Conservation (phyloP, 2,888 invertebrate genomes). For the Junonia oenone region DNA sequence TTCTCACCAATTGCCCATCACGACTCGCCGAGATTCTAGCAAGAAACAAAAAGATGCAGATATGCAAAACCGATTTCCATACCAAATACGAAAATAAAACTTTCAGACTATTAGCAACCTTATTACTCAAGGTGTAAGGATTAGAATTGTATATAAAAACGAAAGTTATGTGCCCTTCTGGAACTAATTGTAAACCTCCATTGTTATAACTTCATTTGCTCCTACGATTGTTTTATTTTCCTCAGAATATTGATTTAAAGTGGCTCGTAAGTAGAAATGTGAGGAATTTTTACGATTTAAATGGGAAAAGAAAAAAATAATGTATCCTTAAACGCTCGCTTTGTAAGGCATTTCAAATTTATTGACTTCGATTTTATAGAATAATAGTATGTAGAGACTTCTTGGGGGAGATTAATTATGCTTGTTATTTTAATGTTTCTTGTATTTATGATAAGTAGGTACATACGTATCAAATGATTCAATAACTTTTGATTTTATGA, state of each 20-base stretch:
- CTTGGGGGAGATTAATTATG: slow-evolving; percentile 1
- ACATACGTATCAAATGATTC: too few relatives aligned
- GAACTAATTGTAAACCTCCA: slow-evolving; percentile 34
- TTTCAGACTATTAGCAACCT: background rate
- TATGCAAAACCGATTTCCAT: slow-evolving; percentile 29
- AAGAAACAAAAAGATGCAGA: slow-evolving; percentile 24
- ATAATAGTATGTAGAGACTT: slow-evolving; percentile 17
- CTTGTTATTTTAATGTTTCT: too few relatives aligned
- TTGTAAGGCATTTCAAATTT: slow-evolving; percentile 32
- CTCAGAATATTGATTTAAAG: slow-evolving; percentile 71
- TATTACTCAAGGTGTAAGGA: background rate
- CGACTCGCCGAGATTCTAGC: slow-evolving; percentile 22
- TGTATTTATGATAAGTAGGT: too few relatives aligned
- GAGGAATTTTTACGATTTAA: slow-evolving; percentile 71
- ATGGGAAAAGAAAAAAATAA: slow-evolving; percentile 39
- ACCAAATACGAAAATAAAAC: slow-evolving; percentile 1
- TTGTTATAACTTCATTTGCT: slow-evolving; percentile 78
- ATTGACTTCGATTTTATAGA: slow-evolving; percentile 24
- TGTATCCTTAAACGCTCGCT: slow-evolving; percentile 21
- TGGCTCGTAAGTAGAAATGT: slow-evolving; percentile 67
- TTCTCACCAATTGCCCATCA: slow-evolving; percentile 22
- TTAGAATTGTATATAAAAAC: background rate
- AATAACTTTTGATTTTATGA: too few relatives aligned
- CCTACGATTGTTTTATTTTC: slow-evolving; percentile 46
- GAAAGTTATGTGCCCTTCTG: slow-evolving; percentile 19